phyloP scores from a whole-genome alignment of 2,113 vertebrate genomes.

The Himantopus leucocephalus region DNA sequence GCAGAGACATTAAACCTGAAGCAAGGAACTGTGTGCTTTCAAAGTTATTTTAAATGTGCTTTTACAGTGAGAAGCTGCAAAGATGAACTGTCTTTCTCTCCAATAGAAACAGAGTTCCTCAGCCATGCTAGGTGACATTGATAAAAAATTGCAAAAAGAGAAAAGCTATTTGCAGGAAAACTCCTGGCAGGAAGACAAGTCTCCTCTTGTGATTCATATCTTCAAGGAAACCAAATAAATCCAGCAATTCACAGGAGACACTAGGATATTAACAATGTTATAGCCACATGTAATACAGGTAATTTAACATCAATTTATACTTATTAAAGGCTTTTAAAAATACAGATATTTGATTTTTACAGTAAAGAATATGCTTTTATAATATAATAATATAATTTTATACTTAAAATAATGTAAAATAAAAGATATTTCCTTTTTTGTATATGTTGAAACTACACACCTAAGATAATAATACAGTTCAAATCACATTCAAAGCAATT shows the following conservation, averaged over 20 bases:
- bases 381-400: neutral
- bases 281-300: neutral
- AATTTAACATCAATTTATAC: neutral
- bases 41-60: neutral
- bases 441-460: neutral
- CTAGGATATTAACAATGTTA: neutral
- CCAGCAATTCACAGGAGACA: neutral
- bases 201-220: neutral
- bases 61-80: neutral
- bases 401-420: neutral
- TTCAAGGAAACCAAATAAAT: conserved; percentile 24
- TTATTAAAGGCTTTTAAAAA: neutral
- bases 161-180: conserved; percentile 10
- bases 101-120: neutral
- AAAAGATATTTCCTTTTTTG: neutral
- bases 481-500: neutral
- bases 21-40: neutral
- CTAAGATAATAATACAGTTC: neutral
- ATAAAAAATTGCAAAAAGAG: neutral
- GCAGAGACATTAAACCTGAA: neutral
- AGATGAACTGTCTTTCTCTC: neutral
- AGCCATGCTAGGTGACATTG: neutral
- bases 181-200: neutral
- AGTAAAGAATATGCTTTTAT: neutral
- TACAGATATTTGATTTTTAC: neutral